These are phyloP conservation scores for Xylota sylvarum DNA, from an alignment of 2,888 invertebrate species.

Conservation along the genomic window DNA sequence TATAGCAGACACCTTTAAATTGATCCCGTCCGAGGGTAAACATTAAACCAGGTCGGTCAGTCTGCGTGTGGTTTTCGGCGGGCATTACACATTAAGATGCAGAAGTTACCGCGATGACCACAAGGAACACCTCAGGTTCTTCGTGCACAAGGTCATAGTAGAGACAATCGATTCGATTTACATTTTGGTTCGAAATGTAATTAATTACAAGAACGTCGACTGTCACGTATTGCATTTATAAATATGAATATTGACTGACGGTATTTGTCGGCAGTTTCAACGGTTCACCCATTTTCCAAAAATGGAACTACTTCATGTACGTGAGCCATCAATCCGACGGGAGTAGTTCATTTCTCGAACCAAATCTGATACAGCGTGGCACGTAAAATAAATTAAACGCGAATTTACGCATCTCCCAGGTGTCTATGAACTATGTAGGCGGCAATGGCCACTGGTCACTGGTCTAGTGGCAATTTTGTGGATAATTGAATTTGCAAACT, in stretches of 20 bases:
- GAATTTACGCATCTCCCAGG: conserved; percentile 46
- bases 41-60: not conserved
- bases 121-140: conserved; percentile 8
- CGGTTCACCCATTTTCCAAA: conserved; percentile 76
- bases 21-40: conserved; percentile 1
- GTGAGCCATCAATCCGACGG: conserved; percentile 28
- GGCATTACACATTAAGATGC: not conserved
- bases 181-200: conserved; percentile 18
- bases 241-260: conserved; percentile 33
- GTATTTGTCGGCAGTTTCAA: conserved; percentile 52
- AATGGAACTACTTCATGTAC: conserved; percentile 48
- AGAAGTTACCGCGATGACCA: conserved; percentile 1
- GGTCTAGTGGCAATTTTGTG: conserved; percentile 12
- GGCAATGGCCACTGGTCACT: conserved; percentile 5
- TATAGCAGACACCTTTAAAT: conserved; percentile 39
- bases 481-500: conserved; percentile 51
- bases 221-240: conserved; percentile 36
- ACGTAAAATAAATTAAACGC: conserved; percentile 69
- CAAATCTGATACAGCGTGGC: conserved; percentile 47
- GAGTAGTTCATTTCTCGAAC: conserved; percentile 41
- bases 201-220: conserved; percentile 19
- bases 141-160: conserved; percentile 42
- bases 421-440: conserved; percentile 58
- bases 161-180: not conserved
- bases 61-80: conserved; percentile 32